A percentile compares a stretch with the other conserved stretches of the same genome.
phyloP scores from a whole-genome alignment of 2,888 invertebrate species.

The Temnothorax rugatulus region DNA sequence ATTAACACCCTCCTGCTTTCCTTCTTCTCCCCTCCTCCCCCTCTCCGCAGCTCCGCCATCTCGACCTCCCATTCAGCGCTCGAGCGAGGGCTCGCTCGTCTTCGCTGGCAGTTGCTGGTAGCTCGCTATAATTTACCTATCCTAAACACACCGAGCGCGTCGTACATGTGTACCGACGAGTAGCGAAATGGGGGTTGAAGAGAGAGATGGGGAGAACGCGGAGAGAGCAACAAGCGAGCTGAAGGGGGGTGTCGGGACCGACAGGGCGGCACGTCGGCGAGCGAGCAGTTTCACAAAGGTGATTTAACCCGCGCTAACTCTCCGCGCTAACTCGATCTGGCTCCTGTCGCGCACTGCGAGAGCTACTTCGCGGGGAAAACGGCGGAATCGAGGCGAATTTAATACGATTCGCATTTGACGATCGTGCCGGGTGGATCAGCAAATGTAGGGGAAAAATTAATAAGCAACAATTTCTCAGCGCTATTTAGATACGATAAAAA shows the following conservation, averaged over 20 bases:
- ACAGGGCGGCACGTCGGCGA: conserved; percentile 47
- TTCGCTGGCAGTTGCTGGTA: conserved; percentile 61
- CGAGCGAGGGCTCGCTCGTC: conserved; percentile 58
- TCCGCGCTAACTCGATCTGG: conserved; percentile 76
- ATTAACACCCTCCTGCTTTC: conserved; percentile 70
- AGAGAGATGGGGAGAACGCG: conserved; percentile 14
- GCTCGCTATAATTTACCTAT: conserved; percentile 74
- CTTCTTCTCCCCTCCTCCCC: conserved; percentile 8
- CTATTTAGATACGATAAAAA: background rate
- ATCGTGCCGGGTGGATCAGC: background rate
- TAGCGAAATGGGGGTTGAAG: conserved; percentile 33
- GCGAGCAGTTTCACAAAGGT: conserved; percentile 73
- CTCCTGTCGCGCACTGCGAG: conserved; percentile 63
- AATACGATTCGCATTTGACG: conserved; percentile 21
- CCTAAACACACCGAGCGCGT: conserved; percentile 57
- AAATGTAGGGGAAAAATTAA: background rate
- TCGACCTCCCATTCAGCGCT: conserved; percentile 45
- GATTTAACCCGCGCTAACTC: conserved; percentile 75
- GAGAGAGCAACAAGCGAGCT: conserved; percentile 47
- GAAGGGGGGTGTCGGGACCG: conserved; percentile 18
- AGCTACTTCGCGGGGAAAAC: conserved; percentile 54
- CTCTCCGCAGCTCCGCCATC: conserved; percentile 19
- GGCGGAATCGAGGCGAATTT: conserved; percentile 33
- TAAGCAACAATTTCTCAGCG: too few species aligned
- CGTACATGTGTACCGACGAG: conserved; percentile 59